Evolutionary conservation across 1,140 invertebrate genomes (phyloP), one percentile per base, ranked within the genome.

Genomic region (Ceratoteleas bidentatus): DNA sequence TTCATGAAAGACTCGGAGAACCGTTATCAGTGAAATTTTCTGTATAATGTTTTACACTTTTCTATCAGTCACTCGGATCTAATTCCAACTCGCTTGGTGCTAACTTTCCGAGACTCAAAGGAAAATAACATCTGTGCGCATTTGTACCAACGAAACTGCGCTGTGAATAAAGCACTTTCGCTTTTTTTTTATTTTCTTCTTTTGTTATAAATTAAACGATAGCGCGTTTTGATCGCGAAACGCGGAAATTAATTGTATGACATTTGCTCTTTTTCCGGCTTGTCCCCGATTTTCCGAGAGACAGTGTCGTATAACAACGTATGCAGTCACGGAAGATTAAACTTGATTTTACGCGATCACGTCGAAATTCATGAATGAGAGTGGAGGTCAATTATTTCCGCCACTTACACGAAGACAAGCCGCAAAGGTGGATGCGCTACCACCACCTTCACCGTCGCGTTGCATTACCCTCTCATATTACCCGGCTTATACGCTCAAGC

Each of bases 271-370:
- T 75, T 72, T 75, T 53, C 56, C 36, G 47, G 72, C 56, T 60
- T 45, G 66, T 61, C 62, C 47, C 58, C 64, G 61, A 62, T 68
- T 76, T 75, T 61, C 33, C 14, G 53, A 33, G 62, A 69, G 74
- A 70, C 58, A 43, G 62, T 60, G 52, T 45, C 52, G 66, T 70
- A 78, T 47, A 36, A 40, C 52, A 58, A 70, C 66, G 53, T 70
- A 76, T 70, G 66, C 60, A 64, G 75, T 78, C 60, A 70, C 60
- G 66, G 58, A 78, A 78, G 75, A 78, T 70, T 65, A 78, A 64
- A 52, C 75, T 58, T 65, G 52, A 78, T 65, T 78, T 78, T 70
- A 64, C 75, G 64, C 60, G 66, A 79, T 66, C 75, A 72, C 47
- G 66, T 38, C 36, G 45, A 79, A 72, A 79, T 66, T 58, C 61